phyloP scores from a whole-genome alignment of 2,113 vertebrate species.

The Corythoichthys intestinalis region DNA sequence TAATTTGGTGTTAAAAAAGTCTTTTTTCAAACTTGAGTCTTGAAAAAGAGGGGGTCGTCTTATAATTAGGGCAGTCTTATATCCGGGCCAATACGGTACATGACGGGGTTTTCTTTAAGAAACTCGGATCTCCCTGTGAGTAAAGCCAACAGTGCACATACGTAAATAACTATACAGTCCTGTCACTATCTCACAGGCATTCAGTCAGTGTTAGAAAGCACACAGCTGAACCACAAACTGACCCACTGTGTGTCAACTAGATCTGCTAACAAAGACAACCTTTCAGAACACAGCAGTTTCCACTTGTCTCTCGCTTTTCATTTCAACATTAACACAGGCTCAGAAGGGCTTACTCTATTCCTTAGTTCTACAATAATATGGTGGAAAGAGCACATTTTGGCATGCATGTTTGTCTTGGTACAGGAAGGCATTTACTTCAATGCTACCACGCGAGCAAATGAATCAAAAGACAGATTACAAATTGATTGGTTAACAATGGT shows the following conservation, averaged over 20 bases:
- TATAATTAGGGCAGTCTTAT: no score
- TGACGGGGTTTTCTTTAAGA: constrained; percentile 46
- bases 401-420: neutral
- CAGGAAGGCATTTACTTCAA: neutral
- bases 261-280: constrained; percentile 70
- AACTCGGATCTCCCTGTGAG: constrained; percentile 36
- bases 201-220: constrained; percentile 61
- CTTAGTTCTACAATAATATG: neutral
- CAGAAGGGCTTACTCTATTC: neutral
- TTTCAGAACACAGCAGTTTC: constrained; percentile 58
- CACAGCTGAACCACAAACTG: constrained; percentile 66
- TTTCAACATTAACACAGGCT: constrained; percentile 38
- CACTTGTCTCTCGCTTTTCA: constrained; percentile 35
- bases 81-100: neutral
- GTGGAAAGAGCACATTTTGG: neutral
- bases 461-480: no score
- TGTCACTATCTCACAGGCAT: constrained; percentile 57
- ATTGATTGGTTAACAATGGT: neutral
- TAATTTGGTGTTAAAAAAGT: no score
- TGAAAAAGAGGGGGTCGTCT: no score
- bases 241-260: constrained; percentile 63
- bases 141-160: constrained; percentile 43
- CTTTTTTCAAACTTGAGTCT: no score
- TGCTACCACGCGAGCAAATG: neutral
- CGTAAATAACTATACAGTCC: constrained; percentile 42